phyloP scores from a whole-genome alignment of 2,113 vertebrate species.

The Dicerorhinus sumatrensis region DNA sequence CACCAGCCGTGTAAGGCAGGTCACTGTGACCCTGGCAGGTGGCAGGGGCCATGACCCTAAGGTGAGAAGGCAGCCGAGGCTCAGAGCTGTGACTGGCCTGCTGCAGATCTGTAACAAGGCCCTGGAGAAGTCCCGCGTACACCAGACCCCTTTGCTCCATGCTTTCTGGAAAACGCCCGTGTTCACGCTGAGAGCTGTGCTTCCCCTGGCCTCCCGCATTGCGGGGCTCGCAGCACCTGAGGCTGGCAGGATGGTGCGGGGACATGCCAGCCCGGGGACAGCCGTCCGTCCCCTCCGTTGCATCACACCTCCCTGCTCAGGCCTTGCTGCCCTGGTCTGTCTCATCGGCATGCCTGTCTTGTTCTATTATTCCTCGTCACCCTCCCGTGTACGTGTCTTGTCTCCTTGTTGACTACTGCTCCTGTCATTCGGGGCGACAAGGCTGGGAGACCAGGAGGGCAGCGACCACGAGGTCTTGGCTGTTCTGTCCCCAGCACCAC shows the following conservation, averaged over 20 bases:
- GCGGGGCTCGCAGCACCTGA: not conserved
- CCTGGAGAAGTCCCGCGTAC: too few relatives aligned
- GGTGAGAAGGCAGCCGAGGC: not conserved
- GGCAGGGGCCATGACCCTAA: not conserved
- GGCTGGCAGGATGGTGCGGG: not conserved
- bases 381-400: not conserved
- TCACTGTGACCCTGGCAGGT: not conserved
- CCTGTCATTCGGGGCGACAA: not conserved
- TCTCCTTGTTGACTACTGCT: not conserved
- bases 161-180: not conserved
- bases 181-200: not conserved
- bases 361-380: not conserved
- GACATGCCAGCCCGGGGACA: too few relatives aligned
- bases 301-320: not conserved
- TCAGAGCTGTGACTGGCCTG: accelerated
- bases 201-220: not conserved
- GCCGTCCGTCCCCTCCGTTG: not conserved
- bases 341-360: accelerated
- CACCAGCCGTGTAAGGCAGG: not conserved
- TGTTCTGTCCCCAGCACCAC: not conserved
- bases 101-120: not conserved
- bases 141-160: not conserved
- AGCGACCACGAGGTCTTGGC: not conserved
- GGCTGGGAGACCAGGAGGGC: not conserved
- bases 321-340: not conserved